phyloP scores from a whole-genome alignment of 2,113 vertebrate species.

The Sclerurus mexicanus region DNA sequence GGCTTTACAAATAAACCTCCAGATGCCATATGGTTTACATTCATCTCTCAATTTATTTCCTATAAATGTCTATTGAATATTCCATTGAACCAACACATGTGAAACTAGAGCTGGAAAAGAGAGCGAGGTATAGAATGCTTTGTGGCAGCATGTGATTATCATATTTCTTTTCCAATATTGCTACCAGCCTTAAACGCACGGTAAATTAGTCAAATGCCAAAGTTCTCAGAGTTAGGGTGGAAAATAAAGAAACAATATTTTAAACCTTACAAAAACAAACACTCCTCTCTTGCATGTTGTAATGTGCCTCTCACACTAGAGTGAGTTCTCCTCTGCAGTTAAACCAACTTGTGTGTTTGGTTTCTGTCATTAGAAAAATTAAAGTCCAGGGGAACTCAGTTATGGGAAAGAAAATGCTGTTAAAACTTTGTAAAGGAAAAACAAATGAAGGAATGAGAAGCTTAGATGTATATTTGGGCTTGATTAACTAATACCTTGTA shows the following conservation, averaged over 20 bases:
- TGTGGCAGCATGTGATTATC: slow-evolving; percentile 91
- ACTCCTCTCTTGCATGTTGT: slow-evolving; percentile 44
- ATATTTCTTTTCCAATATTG: slow-evolving; percentile 82
- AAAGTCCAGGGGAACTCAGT: slow-evolving; percentile 9
- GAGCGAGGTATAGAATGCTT: slow-evolving; percentile 84
- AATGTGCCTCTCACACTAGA: slow-evolving; percentile 6
- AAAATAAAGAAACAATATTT: slow-evolving; percentile 77
- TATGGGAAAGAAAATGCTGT: slow-evolving; percentile 38
- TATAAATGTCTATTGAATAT: slow-evolving; percentile 98
- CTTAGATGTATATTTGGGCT: slow-evolving; percentile 20
- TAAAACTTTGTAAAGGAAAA: slow-evolving; percentile 47
- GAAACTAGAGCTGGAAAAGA: slow-evolving; percentile 90
- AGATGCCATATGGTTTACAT: slow-evolving; percentile 99
- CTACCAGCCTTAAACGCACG: slow-evolving; percentile 78
- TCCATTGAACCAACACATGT: slow-evolving; percentile 91
- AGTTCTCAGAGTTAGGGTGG: slow-evolving; percentile 67
- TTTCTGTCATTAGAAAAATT: slow-evolving; percentile 67
- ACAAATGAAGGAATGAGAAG: slow-evolving; percentile 29
- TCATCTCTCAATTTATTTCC: slow-evolving; percentile 99
- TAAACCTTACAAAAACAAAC: slow-evolving; percentile 74
- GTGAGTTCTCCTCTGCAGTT: slow-evolving; percentile 7
- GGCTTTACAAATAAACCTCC: slow-evolving; percentile 98
- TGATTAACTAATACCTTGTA: slow-evolving; percentile 13
- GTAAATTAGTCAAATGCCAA: slow-evolving; percentile 79
- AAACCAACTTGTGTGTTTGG: slow-evolving; percentile 28